Evolutionary conservation across 1,140 invertebrate genomes (phyloP), one percentile per base, ranked within the genome.

Genomic region (Andricus grossulariae): DNA sequence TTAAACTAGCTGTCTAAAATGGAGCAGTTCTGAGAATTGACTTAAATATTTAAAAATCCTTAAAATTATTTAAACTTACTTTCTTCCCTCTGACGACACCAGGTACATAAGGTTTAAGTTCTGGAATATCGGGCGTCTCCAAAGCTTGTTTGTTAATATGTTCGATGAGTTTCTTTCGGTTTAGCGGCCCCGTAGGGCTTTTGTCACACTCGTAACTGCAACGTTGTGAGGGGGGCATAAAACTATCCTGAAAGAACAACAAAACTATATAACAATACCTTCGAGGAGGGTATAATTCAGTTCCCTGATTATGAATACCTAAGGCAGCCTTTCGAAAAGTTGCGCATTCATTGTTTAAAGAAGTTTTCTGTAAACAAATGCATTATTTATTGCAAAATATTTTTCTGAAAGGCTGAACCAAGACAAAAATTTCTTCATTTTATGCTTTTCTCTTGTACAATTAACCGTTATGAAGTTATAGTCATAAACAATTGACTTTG

Each of bases 71-170:
- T 57, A 18, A 25, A 89, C 88, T 85, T 91, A 96, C 95, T 93
- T 97, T 97, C 91, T 97, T 97, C 88, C 98, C 98, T 91, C 97
- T 93, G 83, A 98, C 93, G 73, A 94, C 94, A 75, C 98, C 98
- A 83, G 97, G 92, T 72, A 98, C 95, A 90, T 95, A 99, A 5
- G 98, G 98, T 90, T 99, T 98, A 52, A 96, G 92, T 91, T 99
- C 98, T 21, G 99, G 98, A 94, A 96, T 95, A 92, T 99, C 99
- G 74, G 98, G 98, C 80, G 99, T 98, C 91, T 99, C 98, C 84
- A 98, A 92, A 6, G 98, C 98, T 90, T 99, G 97, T 92, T 99
- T 99, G 89, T 99, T 99, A 80, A 99, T 97, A 92, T 98, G 98
- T 86, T 99, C 97, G 82, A 99, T 97, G 60, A 99, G 93, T 89